Evolutionary conservation across 2,113 vertebrate species (phyloP).

Genomic region (Propithecus coquereli): DNA sequence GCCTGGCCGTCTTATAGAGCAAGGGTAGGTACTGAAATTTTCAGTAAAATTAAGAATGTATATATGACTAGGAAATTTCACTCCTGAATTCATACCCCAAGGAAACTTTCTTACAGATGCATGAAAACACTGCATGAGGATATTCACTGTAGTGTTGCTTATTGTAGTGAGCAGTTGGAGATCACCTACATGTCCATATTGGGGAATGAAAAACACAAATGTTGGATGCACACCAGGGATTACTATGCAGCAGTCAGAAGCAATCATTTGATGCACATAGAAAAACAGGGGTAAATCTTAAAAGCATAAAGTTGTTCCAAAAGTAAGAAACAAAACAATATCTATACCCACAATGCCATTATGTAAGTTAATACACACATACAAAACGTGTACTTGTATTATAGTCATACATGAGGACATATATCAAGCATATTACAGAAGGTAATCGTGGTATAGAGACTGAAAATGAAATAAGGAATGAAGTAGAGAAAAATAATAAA

Average conservation of each 20-base stretch:
- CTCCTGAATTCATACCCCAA: background rate
- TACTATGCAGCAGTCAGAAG: background rate
- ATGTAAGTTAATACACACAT: background rate
- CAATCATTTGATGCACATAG: background rate
- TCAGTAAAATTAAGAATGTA: background rate
- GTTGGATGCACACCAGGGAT: no score
- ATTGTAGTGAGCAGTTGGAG: background rate
- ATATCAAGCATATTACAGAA: background rate
- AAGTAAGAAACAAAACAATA: background rate
- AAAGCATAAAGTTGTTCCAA: background rate
- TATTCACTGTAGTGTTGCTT: background rate
- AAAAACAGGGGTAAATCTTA: background rate
- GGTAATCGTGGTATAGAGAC: background rate
- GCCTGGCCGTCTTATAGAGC: background rate
- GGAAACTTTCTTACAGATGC: background rate
- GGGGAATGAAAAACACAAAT: background rate
- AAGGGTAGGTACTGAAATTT: background rate
- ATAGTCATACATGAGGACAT: background rate
- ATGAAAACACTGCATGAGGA: background rate
- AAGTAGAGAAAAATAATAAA: background rate
- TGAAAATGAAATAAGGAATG: background rate
- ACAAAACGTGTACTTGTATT: background rate
- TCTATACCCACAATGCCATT: background rate
- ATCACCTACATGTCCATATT: background rate
- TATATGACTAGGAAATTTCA: background rate